Base-by-base conservation (phyloP, 2,888 invertebrate genomes). In the Cerceris ruficornis region DNA sequence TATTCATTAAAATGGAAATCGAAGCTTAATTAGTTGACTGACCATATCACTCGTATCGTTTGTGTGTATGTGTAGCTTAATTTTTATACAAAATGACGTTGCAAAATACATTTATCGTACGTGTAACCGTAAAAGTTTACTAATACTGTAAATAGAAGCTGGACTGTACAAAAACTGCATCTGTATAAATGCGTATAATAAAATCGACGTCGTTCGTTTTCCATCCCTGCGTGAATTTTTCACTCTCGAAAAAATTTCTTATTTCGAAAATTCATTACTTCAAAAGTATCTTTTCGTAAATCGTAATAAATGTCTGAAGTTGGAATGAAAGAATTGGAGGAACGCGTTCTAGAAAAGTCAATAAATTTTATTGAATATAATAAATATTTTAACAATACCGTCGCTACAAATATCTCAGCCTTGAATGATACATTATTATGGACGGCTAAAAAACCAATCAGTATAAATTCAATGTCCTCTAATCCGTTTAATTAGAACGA, bases 21-120 rank as follows among this genome's bases (percentile, higher is more conserved):
- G 7, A 7, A n/a, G 13, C 7, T 13, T n/a, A 55, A 50, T 55
- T 59, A 69, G 57, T 7, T 39, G 50, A 57, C 55, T 66, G 73
- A 65, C 75, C 86, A 85, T 87, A 88, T 86, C 84, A 86, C 68
- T 81, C 71, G 61, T 65, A 77, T 71, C 67, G 64, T 67, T 57
- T 42, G 50, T 55, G 68, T 52, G 67, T 66, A 66, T 43, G 65
- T 62, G 55, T 77, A 80, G 54, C 61, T 61, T 79, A 81, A 68
- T 85, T 82, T 86, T 85, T 82, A 72, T 86, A 84, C 81, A 75
- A 64, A 65, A 65, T 13, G 28, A 41, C 65, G 82, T 77, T 81
- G 54, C 75, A 76, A 66, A 58, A 62, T 41, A 66, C 39, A 64
- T 55, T 55, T 7, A 41, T 13, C 9, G 17, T 43, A 41, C 49